A percentile compares a stretch with the other conserved stretches of the same genome.
Evolutionary conservation across 2,888 invertebrate species (phyloP).

Genomic region (Microplitis manilae): DNA sequence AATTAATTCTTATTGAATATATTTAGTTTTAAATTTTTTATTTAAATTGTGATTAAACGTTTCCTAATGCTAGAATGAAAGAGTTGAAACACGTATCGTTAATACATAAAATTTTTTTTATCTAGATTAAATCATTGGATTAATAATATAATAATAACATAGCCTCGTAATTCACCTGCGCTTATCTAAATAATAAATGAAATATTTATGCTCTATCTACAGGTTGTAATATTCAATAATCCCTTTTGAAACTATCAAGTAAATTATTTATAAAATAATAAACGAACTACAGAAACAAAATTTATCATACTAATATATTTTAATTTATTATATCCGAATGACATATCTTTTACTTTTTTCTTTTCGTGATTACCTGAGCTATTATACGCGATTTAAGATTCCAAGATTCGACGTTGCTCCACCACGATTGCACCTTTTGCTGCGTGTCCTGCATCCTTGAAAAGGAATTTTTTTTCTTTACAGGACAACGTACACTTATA

Average conservation of each 20-base stretch:
- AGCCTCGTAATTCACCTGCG: not conserved
- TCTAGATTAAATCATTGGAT: no score
- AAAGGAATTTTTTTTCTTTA: not conserved
- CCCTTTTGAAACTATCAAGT: not conserved
- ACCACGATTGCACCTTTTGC: conserved; percentile 37
- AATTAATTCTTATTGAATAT: no score
- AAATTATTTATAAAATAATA: not conserved
- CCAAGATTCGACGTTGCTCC: conserved; percentile 38
- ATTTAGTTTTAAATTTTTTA: no score
- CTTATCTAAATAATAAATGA: not conserved
- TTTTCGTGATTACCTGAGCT: conserved; percentile 38
- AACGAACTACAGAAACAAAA: no score
- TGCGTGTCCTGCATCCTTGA: conserved; percentile 42
- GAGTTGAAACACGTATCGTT: no score
- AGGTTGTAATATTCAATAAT: not conserved
- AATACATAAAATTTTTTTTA: no score
- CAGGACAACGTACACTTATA: not conserved
- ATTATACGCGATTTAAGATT: conserved; percentile 39
- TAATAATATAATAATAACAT: no score
- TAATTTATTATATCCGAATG: no score
- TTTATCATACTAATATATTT: no score
- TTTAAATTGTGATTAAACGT: no score
- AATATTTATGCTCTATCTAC: not conserved
- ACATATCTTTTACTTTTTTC: not conserved
- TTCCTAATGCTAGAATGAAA: no score